These are phyloP conservation scores for Pachydiplax longipennis DNA, from an alignment of 2,888 invertebrate genomes.

Conservation along the genomic window DNA sequence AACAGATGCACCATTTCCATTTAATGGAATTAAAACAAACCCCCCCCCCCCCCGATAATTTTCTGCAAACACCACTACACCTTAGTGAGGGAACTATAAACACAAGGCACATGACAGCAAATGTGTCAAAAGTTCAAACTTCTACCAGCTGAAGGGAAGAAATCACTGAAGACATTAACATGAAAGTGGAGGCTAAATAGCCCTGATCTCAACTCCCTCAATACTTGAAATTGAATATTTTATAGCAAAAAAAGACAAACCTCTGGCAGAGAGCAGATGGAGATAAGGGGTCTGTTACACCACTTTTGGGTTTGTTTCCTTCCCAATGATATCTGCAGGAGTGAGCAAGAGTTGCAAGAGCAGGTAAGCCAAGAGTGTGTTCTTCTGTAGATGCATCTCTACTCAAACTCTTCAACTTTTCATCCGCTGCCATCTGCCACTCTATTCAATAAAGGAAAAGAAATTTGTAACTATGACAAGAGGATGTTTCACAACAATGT, in stretches of 20 bases:
- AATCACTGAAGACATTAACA: too few species aligned
- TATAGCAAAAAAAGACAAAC: not conserved
- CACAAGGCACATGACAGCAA: too few species aligned
- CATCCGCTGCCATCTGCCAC: slow-evolving; percentile 66
- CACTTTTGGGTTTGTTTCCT: not conserved
- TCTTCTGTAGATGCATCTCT: slow-evolving; percentile 49
- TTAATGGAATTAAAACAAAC: too few species aligned
- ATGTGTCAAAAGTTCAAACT: too few species aligned
- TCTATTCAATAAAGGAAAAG: slow-evolving; percentile 59
- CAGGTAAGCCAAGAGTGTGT: slow-evolving; percentile 59
- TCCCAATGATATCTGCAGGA: slow-evolving; percentile 65
- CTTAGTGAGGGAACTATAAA: too few species aligned
- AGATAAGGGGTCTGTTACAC: not conserved
- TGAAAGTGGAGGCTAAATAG: too few species aligned
- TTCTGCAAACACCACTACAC: too few species aligned
- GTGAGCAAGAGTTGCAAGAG: slow-evolving; percentile 63
- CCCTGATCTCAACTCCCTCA: not conserved
- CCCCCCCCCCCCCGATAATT: too few species aligned
- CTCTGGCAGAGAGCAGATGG: not conserved
- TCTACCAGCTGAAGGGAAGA: too few species aligned
- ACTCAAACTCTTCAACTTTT: slow-evolving; percentile 51
- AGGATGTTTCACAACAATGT: too few species aligned
- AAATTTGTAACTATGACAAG: not conserved
- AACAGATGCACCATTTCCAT: too few species aligned
- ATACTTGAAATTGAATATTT: not conserved